Evolutionary conservation across 2,888 invertebrate genomes (phyloP).

Genomic region (Melikaiella ostensackeni): DNA sequence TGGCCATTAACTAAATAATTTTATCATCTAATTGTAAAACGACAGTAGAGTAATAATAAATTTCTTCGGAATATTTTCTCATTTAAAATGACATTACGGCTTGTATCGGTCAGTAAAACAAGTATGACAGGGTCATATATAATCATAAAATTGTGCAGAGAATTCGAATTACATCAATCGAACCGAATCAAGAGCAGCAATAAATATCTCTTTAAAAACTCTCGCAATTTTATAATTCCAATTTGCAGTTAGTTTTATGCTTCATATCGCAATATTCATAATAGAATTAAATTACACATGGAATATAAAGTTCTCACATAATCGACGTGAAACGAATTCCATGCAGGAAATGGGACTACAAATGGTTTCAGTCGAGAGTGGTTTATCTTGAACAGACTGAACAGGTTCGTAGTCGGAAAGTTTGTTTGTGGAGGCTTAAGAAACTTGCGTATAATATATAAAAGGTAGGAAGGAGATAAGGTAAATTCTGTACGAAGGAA

Average conservation of each 20-base stretch:
- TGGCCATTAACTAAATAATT: neutral
- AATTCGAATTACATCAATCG: constrained; percentile 14
- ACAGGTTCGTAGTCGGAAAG: constrained; percentile 38
- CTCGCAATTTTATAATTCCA: constrained; percentile 26
- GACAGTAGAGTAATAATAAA: neutral
- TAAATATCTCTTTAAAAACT: neutral
- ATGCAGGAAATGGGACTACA: constrained; percentile 27
- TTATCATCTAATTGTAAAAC: neutral
- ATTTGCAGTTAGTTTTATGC: constrained; percentile 16
- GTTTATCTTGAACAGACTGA: constrained; percentile 39
- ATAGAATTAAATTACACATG: constrained; percentile 37
- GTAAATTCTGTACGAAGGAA: constrained; percentile 13
- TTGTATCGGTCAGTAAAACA: neutral
- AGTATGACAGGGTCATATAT: neutral
- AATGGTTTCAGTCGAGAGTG: constrained; percentile 38
- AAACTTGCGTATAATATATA: constrained; percentile 11
- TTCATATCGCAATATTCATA: constrained; percentile 28
- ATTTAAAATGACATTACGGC: neutral
- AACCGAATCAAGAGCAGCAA: constrained; percentile 4
- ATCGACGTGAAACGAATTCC: constrained; percentile 35
- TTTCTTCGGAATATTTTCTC: neutral
- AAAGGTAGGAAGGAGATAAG: constrained; percentile 7
- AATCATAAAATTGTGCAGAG: neutral
- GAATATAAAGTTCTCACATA: constrained; percentile 28
- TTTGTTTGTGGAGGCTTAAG: constrained; percentile 37